A percentile compares a stretch with the other conserved stretches of the same genome.
Conservation (phyloP, 2,888 invertebrate species). For the Epiblema foenella region DNA sequence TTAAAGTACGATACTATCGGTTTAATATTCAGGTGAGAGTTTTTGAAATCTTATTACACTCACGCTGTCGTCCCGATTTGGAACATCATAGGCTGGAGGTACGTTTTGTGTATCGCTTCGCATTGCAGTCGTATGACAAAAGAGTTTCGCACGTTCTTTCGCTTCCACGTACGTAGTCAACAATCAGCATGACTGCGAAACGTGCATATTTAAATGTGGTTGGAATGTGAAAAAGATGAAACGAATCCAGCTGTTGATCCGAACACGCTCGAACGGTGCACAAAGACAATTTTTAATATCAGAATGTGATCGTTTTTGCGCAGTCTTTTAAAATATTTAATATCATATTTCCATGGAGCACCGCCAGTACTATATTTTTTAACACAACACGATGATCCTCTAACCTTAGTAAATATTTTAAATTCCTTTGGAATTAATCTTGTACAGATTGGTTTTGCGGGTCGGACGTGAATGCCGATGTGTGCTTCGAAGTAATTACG, state of each 20-base stretch:
- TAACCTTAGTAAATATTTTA: conserved; percentile 34
- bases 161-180: background rate
- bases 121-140: background rate
- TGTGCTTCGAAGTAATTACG: conserved; percentile 7
- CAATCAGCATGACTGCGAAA: too few species aligned
- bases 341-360: conserved; percentile 27
- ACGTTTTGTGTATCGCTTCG: too few species aligned
- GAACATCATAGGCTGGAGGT: too few species aligned
- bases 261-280: conserved; percentile 4
- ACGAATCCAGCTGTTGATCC: background rate
- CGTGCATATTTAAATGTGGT: too few species aligned
- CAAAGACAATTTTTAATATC: conserved; percentile 38
- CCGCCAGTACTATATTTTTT: conserved; percentile 6
- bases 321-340: conserved; percentile 38
- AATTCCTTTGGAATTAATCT: conserved; percentile 22
- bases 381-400: conserved; percentile 20
- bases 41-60: too few species aligned
- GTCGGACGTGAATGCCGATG: conserved; percentile 9
- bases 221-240: background rate
- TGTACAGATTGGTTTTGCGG: conserved; percentile 18
- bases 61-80: too few species aligned
- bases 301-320: conserved; percentile 20
- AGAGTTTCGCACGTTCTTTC: background rate
- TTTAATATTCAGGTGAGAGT: too few species aligned
- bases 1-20: too few species aligned